Base-by-base conservation (phyloP, 2,113 vertebrate species). In the Lipophrys pholis region DNA sequence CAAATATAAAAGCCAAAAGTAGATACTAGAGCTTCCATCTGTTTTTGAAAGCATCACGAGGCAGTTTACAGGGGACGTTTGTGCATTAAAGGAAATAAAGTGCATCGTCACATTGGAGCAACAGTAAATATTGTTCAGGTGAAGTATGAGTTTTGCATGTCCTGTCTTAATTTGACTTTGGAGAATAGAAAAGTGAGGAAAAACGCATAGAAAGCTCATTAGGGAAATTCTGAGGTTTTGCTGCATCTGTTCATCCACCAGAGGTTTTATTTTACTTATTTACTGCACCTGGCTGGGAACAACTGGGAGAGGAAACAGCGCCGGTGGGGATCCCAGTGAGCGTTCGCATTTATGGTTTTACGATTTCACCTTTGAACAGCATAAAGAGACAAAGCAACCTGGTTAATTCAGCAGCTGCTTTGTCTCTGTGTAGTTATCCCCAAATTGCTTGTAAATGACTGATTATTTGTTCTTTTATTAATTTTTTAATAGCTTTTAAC, bases 341-440 rank as follows among this genome's bases (percentile, higher is more conserved):
- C 9, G 5, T 15, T 40, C 39, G 43, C 8, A 16, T 43, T 55
- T 58, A 51, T 38, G 42, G 11, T 11, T 75, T 39, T 41, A 85
- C n/a, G 5, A 73, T 63, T 43, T 45, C 46, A 76, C 17, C 62
- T 78, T 70, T 71, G 42, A 68, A 56, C 54, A 10, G 6, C 5
- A 58, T 5, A 49, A n/a, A 54, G 53, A 16, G 39, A 38, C 21
- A 46, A 36, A 50, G 14, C 4, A 10, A 21, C 3, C 43, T 6
- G 21, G 15, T 42, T 30, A 5, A 6, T 51, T 64, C 8, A 8
- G 11, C 21, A 21, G 12, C 30, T 11, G 11, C 11, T 11, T 43
- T 1, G 11, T 11, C 3, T 43, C 10, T 67, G 8, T 48, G 12
- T 30, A 30, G 21, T 30, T 30, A 2, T 30, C 21, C 21, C 21